These are phyloP conservation scores for Lasioglossum lativentre DNA, from an alignment of 2,888 invertebrate genomes.

Conservation along the genomic window DNA sequence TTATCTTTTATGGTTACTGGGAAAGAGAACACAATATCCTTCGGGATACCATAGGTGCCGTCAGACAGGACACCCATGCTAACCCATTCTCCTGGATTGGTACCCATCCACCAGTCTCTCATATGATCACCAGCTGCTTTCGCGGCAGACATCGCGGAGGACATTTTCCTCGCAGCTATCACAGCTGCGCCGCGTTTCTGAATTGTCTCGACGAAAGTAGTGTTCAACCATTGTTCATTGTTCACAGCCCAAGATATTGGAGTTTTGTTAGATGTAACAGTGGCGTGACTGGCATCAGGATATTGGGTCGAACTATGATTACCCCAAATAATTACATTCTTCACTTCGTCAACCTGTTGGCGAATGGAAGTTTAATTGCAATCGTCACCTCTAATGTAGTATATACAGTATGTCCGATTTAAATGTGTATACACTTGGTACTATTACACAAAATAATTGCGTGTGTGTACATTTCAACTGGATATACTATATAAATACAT, in stretches of 20 bases:
- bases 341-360: slow-evolving; percentile 89
- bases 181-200: slow-evolving; percentile 99
- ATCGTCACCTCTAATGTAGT: background rate
- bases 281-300: slow-evolving; percentile 94
- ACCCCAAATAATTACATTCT: slow-evolving; percentile 99
- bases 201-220: slow-evolving; percentile 94
- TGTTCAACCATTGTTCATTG: slow-evolving; percentile 93
- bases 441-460: background rate
- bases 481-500: too few species aligned
- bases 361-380: background rate
- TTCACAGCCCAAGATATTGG: slow-evolving; percentile 90
- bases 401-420: background rate
- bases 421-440: background rate
- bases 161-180: slow-evolving; percentile 98
- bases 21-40: slow-evolving; percentile 97
- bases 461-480: background rate
- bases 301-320: slow-evolving; percentile 99
- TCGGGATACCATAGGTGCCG: slow-evolving; percentile 96
- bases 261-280: slow-evolving; percentile 87
- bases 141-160: slow-evolving; percentile 99
- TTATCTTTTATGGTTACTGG: slow-evolving; percentile 94
- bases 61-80: slow-evolving; percentile 99
- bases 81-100: slow-evolving; percentile 90
- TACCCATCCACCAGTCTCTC: slow-evolving; percentile 98
- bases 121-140: slow-evolving; percentile 99